Conservation (phyloP, 2,113 vertebrate species). For the Lamprotornis superbus region DNA sequence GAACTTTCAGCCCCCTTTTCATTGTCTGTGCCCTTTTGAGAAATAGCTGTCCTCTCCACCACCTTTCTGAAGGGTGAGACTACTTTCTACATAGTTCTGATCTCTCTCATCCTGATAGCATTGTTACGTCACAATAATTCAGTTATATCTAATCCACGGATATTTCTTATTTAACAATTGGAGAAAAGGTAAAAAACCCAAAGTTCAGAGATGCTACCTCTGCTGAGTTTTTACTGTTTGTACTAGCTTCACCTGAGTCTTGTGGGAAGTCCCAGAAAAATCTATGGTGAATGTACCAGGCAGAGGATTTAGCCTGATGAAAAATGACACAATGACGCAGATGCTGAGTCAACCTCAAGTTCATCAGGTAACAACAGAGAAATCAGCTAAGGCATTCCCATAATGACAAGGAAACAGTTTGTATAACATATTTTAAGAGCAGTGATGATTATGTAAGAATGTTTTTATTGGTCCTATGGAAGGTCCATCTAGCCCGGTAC, state of each 20-base stretch:
- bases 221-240: background rate
- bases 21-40: conserved; percentile 29
- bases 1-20: background rate
- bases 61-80: background rate
- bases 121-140: background rate
- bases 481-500: background rate
- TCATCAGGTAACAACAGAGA: background rate
- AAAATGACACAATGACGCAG: background rate
- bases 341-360: background rate
- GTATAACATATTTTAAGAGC: background rate
- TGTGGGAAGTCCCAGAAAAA: background rate
- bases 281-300: background rate
- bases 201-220: background rate
- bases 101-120: background rate
- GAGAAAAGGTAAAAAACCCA: background rate
- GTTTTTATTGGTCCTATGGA: background rate
- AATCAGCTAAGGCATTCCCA: background rate
- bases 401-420: background rate
- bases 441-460: background rate
- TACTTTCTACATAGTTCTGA: background rate
- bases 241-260: background rate
- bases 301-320: background rate
- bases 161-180: background rate
- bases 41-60: conserved; percentile 2
- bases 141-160: background rate